Conservation (phyloP, 2,888 invertebrate genomes). For the Leptopilina syphax region DNA sequence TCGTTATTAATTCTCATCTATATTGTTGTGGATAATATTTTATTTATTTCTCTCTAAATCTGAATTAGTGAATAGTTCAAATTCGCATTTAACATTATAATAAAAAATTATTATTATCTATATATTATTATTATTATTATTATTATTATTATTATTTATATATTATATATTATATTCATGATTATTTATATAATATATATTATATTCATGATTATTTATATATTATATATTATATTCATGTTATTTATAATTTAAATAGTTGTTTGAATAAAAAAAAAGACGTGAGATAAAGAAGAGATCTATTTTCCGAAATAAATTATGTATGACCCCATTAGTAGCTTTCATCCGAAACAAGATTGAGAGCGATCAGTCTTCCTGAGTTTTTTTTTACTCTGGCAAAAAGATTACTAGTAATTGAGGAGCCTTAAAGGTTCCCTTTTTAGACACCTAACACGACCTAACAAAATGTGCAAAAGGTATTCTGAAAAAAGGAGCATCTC, state of each 20-base stretch:
- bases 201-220: too few relatives aligned
- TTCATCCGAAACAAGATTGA: slow-evolving; percentile 4
- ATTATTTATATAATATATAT: too few relatives aligned
- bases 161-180: too few relatives aligned
- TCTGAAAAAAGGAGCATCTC: slow-evolving; percentile 36
- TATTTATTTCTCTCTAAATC: too few relatives aligned
- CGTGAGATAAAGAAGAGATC: slow-evolving; percentile 11
- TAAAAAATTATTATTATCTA: too few relatives aligned
- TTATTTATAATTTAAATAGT: neutral
- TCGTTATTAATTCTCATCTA: neutral
- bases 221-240: too few relatives aligned
- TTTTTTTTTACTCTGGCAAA: slow-evolving; percentile 3
- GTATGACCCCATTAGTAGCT: slow-evolving; percentile 21
- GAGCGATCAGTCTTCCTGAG: slow-evolving; percentile 29
- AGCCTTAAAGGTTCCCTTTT: slow-evolving; percentile 28
- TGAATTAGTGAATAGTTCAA: too few relatives aligned
- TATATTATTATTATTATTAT: too few relatives aligned
- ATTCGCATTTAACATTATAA: too few relatives aligned
- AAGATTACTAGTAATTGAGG: slow-evolving; percentile 37
- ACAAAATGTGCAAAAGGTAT: slow-evolving; percentile 32
- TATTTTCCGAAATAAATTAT: neutral
- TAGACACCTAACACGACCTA: slow-evolving; percentile 32
- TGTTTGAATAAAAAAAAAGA: neutral
- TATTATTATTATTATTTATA: too few relatives aligned
- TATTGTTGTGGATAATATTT: too few relatives aligned